phyloP scores from a whole-genome alignment of 2,888 invertebrate genomes.

The Ramazzottius varieornatus region DNA sequence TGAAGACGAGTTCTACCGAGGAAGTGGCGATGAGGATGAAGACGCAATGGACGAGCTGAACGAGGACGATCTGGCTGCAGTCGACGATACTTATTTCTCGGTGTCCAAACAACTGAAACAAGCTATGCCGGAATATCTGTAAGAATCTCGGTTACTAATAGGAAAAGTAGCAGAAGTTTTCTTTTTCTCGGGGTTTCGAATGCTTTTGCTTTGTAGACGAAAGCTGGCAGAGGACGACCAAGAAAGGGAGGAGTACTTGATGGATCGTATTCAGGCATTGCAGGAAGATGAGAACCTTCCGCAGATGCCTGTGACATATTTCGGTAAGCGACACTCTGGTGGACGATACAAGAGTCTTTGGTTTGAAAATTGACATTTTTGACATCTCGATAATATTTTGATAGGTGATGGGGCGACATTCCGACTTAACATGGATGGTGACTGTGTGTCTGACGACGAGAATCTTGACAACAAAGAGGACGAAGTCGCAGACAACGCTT shows the following conservation, averaged over 20 bases:
- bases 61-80: neutral
- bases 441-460: neutral
- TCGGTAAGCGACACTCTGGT: neutral
- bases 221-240: neutral
- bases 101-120: neutral
- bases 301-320: neutral
- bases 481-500: neutral
- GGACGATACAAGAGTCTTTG: neutral
- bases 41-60: neutral
- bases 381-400: neutral
- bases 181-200: too few relatives aligned
- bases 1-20: neutral
- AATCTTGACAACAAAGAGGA: neutral
- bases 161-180: too few relatives aligned
- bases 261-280: too few relatives aligned
- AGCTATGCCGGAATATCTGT: neutral
- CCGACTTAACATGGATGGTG: neutral
- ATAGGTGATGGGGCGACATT: neutral
- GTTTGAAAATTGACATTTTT: neutral
- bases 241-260: too few relatives aligned
- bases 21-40: slow-evolving; percentile 2
- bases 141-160: too few relatives aligned
- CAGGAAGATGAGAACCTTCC: neutral
- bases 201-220: neutral
- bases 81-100: neutral